Base-by-base conservation (phyloP, 2,888 invertebrate genomes). In the Drosophila melanosoma region DNA sequence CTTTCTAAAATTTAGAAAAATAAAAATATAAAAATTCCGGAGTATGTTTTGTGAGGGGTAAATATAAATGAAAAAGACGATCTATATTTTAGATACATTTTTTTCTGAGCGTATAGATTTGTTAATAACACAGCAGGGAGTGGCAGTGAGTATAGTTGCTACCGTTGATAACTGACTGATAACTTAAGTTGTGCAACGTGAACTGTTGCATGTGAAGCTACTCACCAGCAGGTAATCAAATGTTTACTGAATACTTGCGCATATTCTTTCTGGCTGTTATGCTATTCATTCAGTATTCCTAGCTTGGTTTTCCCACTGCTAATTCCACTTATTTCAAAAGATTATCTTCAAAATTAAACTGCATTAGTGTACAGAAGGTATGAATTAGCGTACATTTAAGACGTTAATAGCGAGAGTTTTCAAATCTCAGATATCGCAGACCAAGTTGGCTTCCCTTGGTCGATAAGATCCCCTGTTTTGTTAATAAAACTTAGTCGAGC, bases 101-200 rank as follows among this genome's bases (percentile, higher is more conserved):
- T 42, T 20, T 45, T 12, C 12, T 1, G 12, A 45, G 45, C 20
- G 45, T 45, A 15, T 20, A 15, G 20, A 45, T 45, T 45, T 45
- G 12, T 77, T 73, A 84, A 84, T 77, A 71, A 60, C 57, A 49
- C 23, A 32, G 33, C n/a, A 40, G 29, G 11, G n/a, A 57, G 56
- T 40, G 29, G 38, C 29, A 17, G 29, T 15, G 36, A n/a, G 15
- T 40, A 20, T 15, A 20, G 6, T 17, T 40, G 57, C 40, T 20
- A 40, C 57, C 40, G 32, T 40, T 10, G n/a, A 15, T 29, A 56
- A 56, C 29, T 40, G 42, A 20, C 26, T 36, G 49, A n/a, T n/a
- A n/a, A n/a, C 33, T 29, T 20, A n/a, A 38, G 2, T 6, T 26
- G 6, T 11, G 15, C 35, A 20, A 20, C 33, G 17, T 1, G 1